phyloP scores from a whole-genome alignment of 2,888 invertebrate genomes.

The Ormyrus nitidulus region DNA sequence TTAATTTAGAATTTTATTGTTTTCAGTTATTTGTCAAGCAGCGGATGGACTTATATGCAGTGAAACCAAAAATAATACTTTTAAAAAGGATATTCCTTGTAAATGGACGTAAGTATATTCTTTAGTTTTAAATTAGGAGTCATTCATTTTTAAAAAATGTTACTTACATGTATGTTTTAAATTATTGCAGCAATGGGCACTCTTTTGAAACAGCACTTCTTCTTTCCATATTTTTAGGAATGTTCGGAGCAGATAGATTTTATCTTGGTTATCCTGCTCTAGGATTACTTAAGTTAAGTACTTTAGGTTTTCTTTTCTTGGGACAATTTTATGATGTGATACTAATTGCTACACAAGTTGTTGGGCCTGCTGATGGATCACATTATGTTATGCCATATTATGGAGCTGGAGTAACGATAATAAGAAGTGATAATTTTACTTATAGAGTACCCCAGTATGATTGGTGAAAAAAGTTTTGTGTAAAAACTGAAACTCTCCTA shows the following conservation, averaged over 20 bases:
- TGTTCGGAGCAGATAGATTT: slow-evolving; percentile 98
- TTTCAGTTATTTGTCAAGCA: slow-evolving; percentile 86
- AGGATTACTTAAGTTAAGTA: slow-evolving; percentile 95
- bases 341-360: slow-evolving; percentile 94
- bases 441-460: slow-evolving; percentile 88
- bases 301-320: slow-evolving; percentile 96
- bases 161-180: background rate
- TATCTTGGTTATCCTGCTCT: slow-evolving; percentile 99
- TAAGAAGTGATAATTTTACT: slow-evolving; percentile 90
- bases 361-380: slow-evolving; percentile 96
- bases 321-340: slow-evolving; percentile 97
- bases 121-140: slow-evolving; percentile 5
- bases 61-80: slow-evolving; percentile 87
- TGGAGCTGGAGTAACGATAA: slow-evolving; percentile 89
- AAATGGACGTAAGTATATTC: slow-evolving; percentile 91
- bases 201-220: slow-evolving; percentile 93
- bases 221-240: slow-evolving; percentile 96
- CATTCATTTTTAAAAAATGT: background rate
- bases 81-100: slow-evolving; percentile 89
- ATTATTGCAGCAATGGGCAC: slow-evolving; percentile 89
- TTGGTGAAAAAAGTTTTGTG: slow-evolving; percentile 77
- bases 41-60: slow-evolving; percentile 89
- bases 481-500: too few relatives aligned
- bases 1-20: too few relatives aligned
- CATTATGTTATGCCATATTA: slow-evolving; percentile 95